A percentile compares a stretch with the other conserved stretches of the same genome.
These are phyloP conservation scores for Vulpes lagopus DNA, from an alignment of 2,113 vertebrate genomes.

Conservation along the genomic window DNA sequence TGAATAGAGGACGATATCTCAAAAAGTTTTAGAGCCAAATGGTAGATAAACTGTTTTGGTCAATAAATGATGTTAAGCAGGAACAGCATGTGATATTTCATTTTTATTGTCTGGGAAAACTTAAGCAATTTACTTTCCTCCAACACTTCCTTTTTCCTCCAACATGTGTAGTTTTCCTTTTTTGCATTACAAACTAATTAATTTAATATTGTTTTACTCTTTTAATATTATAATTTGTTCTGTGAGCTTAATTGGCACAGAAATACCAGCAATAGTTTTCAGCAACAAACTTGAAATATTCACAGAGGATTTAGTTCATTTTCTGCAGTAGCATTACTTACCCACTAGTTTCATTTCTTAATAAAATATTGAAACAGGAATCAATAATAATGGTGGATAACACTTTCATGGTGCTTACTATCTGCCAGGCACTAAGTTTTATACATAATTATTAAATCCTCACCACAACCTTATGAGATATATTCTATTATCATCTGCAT, in stretches of 20 bases:
- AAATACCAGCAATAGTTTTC: constrained; percentile 8
- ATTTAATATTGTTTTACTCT: not conserved
- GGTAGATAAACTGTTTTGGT: not conserved
- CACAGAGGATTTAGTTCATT: not conserved
- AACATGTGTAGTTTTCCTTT: not conserved
- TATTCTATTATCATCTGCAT: not conserved
- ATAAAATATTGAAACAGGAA: not conserved
- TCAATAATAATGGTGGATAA: not conserved
- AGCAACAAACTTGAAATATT: not conserved
- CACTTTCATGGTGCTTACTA: not conserved
- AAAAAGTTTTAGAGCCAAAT: constrained; percentile 41
- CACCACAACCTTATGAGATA: not conserved
- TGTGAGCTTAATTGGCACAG: not conserved
- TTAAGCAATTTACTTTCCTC: not conserved
- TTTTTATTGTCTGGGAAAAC: not conserved
- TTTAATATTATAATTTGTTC: not conserved
- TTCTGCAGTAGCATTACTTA: not conserved
- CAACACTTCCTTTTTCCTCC: not conserved
- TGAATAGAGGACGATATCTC: not conserved
- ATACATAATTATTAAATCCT: not conserved
- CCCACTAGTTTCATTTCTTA: constrained; percentile 23
- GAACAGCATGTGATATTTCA: constrained; percentile 16
- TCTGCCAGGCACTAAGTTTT: not conserved
- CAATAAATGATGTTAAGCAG: not conserved
- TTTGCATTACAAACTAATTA: not conserved